These are phyloP conservation scores for Oligia strigilis DNA, from an alignment of 2,888 invertebrate genomes.

Conservation along the genomic window DNA sequence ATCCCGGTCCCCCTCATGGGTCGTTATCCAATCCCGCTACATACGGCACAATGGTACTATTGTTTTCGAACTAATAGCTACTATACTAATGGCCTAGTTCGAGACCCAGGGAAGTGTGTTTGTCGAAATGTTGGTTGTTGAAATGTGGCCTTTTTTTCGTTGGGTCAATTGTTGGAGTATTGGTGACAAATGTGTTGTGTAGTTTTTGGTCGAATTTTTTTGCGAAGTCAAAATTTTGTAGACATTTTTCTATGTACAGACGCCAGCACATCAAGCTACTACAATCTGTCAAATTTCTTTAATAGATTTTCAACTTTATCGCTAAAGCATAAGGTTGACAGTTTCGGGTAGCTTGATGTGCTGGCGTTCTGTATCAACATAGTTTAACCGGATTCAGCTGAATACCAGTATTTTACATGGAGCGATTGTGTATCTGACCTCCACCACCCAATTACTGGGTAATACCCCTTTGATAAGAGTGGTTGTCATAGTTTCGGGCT, in stretches of 20 bases:
- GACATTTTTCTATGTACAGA: neutral
- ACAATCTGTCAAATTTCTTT: too few species aligned
- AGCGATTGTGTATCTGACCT: too few species aligned
- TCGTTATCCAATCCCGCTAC: conserved; percentile 50
- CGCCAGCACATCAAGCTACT: too few species aligned
- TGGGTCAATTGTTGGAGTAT: neutral
- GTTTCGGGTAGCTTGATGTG: too few species aligned
- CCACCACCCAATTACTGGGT: too few species aligned
- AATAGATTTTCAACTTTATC: too few species aligned
- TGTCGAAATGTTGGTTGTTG: conserved; percentile 5
- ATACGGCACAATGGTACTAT: conserved; percentile 46
- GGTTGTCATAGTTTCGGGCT: too few species aligned
- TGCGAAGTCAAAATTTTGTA: neutral
- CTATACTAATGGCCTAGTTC: conserved; percentile 36
- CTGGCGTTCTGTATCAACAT: too few species aligned
- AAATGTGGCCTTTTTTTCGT: neutral
- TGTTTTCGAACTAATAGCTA: conserved; percentile 44
- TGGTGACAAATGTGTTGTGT: conserved; percentile 2
- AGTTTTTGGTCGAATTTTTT: neutral
- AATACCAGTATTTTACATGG: too few species aligned
- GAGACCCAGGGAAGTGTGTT: conserved; percentile 22
- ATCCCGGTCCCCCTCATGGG: conserved; percentile 28
- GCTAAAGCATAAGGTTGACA: too few species aligned
- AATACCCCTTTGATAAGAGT: too few species aligned
- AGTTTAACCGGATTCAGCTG: too few species aligned